Conservation (phyloP, 92 coral and sea anemone species). For the Porites evermanni region DNA sequence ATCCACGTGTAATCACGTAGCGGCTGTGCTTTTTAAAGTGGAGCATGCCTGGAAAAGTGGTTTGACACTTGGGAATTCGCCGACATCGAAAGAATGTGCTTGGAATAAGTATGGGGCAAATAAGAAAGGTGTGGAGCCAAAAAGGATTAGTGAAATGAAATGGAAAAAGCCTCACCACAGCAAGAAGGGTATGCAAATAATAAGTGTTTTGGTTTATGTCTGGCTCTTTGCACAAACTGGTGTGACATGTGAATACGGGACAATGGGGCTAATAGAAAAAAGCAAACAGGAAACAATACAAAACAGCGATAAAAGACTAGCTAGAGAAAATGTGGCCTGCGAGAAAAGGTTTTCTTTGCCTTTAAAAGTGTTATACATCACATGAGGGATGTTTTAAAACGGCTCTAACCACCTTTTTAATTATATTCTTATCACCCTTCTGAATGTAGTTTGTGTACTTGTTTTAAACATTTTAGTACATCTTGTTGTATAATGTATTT, state of each 20-base stretch:
- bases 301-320: no score
- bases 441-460: no score
- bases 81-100: slow-evolving; percentile 67
- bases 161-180: slow-evolving; percentile 62
- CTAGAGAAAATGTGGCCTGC: no score
- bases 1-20: slow-evolving; percentile 70
- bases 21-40: slow-evolving; percentile 72
- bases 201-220: no score
- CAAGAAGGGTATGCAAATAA: slow-evolving; percentile 37
- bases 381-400: neutral
- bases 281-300: no score
- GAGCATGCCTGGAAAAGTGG: slow-evolving; percentile 72
- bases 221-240: no score
- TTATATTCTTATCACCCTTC: neutral
- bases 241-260: no score
- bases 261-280: no score
- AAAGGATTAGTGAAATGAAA: slow-evolving; percentile 54
- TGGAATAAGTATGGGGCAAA: slow-evolving; percentile 65
- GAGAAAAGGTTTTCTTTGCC: slow-evolving; percentile 8
- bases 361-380: no score
- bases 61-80: slow-evolving; percentile 41
- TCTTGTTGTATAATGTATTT: no score
- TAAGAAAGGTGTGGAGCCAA: slow-evolving; percentile 56
- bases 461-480: no score
- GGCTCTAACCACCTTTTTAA: slow-evolving; percentile 1